Evolutionary conservation across 2,113 vertebrate genomes (phyloP), one percentile per base, ranked within the genome.

Genomic region (Gavialis gangeticus): DNA sequence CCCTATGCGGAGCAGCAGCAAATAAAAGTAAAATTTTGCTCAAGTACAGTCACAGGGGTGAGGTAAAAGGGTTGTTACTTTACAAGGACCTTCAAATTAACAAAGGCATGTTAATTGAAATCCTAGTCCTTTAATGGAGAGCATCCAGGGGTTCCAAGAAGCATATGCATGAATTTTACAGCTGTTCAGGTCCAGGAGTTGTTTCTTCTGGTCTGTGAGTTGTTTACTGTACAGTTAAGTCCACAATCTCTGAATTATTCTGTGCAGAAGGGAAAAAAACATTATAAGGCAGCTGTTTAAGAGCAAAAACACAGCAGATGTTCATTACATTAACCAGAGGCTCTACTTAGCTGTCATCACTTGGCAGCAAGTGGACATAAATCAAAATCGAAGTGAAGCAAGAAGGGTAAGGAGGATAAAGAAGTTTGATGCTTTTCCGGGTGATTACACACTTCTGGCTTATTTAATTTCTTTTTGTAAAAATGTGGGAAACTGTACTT

Each of bases 161-260:
- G 79, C 3, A 10, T 62, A 2, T 71, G 82, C 93, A 88, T 96
- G 90, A 58, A 87, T 84, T 89, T 46, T 89, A 58, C 82, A 95
- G 93, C 92, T 91, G 90, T 58, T 92, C 92, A 86, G 85, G 79
- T 92, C 94, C 62, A 4, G 91, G 95, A 85, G 28, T 34, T 85
- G 92, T 79, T 82, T 95, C 84, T 69, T 59, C 58, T 46, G 46
- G 46, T 87, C 89, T 34, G 4, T 71, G 73, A 87, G 82, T 75
- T 82, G 82, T 71, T 93, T 58, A 58, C 84, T 80, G 91, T 91
- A 91, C 75, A 75, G 63, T 93, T 55, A 69, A 66, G 81, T 82
- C 94, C 96, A 77, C 27, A 59, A 96, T 96, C 93, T 97, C 95
- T 94, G 86, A 94, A 75, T 95, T 92, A 79, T 78, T 93, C 97